Percentiles rank a stretch among this genome's conserved stretches.
phyloP scores from a whole-genome alignment of 2,113 vertebrate species.

The Antechinus stuartii region DNA sequence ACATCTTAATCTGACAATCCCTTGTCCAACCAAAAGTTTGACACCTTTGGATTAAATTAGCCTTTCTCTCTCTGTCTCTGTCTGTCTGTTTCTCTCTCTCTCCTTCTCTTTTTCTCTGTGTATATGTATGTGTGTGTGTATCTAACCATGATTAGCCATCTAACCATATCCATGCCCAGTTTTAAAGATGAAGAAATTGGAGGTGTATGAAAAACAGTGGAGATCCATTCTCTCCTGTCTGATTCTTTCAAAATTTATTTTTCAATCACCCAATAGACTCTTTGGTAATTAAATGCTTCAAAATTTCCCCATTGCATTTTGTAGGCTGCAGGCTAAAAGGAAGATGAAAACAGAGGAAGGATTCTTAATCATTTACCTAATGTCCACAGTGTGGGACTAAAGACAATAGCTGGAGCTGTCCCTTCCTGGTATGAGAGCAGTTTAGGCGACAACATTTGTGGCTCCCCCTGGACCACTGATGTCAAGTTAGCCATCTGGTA shows the following conservation, averaged over 20 bases:
- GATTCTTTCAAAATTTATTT: background rate
- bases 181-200: background rate
- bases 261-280: background rate
- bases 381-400: background rate
- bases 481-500: background rate
- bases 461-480: background rate
- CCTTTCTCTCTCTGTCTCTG: too few relatives aligned
- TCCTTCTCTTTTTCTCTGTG: background rate
- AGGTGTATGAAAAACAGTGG: background rate
- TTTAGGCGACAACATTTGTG: background rate
- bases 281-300: background rate
- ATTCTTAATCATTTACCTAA: background rate
- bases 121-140: background rate
- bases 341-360: background rate
- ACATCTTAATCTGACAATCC: background rate
- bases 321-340: background rate
- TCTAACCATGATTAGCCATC: background rate
- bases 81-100: background rate
- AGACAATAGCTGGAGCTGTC: background rate
- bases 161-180: background rate
- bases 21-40: background rate
- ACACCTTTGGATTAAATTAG: background rate
- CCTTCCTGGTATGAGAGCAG: background rate
- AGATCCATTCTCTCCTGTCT: background rate
- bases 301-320: background rate